Conservation (phyloP, 1,140 invertebrate species). For the Rhynchophorus ferrugineus region DNA sequence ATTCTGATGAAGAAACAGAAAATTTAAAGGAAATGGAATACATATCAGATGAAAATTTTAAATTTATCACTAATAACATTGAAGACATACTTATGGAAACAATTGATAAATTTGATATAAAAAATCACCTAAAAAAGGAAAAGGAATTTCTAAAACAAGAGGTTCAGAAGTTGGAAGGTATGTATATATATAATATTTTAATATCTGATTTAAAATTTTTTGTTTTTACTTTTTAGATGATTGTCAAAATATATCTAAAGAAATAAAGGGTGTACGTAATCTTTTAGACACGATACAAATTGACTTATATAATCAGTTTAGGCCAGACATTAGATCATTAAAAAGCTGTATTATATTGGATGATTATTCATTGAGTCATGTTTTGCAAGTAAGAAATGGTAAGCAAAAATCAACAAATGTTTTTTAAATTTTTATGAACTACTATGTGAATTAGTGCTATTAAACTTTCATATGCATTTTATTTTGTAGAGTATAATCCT, state of each 20-base stretch:
- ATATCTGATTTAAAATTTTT: not conserved
- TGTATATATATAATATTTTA: not conserved
- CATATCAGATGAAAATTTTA: slow-evolving; percentile 34
- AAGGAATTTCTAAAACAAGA: slow-evolving; percentile 24
- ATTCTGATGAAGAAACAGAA: slow-evolving; percentile 47
- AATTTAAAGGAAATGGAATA: slow-evolving; percentile 31
- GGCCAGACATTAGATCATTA: slow-evolving; percentile 21
- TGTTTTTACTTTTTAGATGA: slow-evolving; percentile 16
- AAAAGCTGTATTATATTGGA: slow-evolving; percentile 27
- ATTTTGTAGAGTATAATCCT: slow-evolving; percentile 11
- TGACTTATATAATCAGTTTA: slow-evolving; percentile 33
- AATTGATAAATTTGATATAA: slow-evolving; percentile 43
- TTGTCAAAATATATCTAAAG: slow-evolving; percentile 13
- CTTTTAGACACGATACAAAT: slow-evolving; percentile 30
- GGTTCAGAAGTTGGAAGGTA: slow-evolving; percentile 19
- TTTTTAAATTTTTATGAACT: not conserved
- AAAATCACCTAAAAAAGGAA: slow-evolving; percentile 39
- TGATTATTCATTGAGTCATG: slow-evolving; percentile 22
- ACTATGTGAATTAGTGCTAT: not conserved
- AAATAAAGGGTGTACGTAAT: slow-evolving; percentile 25
- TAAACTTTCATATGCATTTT: not conserved
- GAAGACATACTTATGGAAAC: slow-evolving; percentile 41
- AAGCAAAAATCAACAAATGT: not conserved
- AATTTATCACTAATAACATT: slow-evolving; percentile 44
- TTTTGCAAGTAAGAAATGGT: slow-evolving; percentile 20